phyloP scores from a whole-genome alignment of 1,140 invertebrate species.

The Euwallacea fornicatus region DNA sequence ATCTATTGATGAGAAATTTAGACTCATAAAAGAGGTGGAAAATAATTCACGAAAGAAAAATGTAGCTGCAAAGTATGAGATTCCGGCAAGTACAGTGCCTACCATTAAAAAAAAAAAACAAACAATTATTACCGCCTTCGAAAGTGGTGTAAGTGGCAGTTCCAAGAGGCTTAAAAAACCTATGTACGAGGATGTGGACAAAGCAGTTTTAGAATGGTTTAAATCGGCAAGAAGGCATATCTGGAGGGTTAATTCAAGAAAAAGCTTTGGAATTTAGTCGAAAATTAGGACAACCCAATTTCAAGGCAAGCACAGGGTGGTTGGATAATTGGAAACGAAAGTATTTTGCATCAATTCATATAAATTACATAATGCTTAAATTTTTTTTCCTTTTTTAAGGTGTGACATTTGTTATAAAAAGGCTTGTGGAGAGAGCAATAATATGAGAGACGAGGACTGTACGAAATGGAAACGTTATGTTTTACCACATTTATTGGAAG shows the following conservation, averaged over 20 bases:
- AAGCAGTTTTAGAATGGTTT: constrained; percentile 4
- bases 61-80: neutral
- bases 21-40: neutral
- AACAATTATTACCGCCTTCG: neutral
- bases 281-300: neutral
- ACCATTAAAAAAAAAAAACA: neutral
- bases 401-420: too few species aligned
- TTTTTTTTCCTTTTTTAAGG: neutral
- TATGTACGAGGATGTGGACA: too few species aligned
- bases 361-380: too few species aligned
- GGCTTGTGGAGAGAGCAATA: too few species aligned
- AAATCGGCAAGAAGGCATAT: neutral
- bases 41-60: neutral
- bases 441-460: too few species aligned
- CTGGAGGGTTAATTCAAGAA: neutral
- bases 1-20: neutral
- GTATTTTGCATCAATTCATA: too few species aligned
- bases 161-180: too few species aligned
- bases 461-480: neutral
- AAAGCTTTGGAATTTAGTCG: neutral
- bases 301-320: neutral
- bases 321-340: neutral
- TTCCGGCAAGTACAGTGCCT: neutral
- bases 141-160: neutral
- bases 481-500: neutral